Percentiles rank a stretch among this genome's conserved stretches.
Conservation (phyloP, 2,113 vertebrate species). For the Thinocorus orbignyianus region DNA sequence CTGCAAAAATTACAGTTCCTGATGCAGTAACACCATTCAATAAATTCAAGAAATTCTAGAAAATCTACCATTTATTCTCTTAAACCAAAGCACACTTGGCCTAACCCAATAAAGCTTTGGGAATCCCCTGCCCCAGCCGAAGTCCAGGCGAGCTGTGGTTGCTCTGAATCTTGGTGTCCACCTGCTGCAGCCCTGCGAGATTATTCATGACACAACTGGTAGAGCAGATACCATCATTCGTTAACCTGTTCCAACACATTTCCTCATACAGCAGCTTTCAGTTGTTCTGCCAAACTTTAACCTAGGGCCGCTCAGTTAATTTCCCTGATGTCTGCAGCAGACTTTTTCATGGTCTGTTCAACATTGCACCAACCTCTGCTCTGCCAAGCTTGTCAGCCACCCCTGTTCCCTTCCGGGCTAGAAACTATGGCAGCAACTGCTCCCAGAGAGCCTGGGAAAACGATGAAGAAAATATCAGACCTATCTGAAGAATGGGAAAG, state of each 20-base stretch:
- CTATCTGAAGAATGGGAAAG: not conserved
- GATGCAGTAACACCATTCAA: not conserved
- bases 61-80: not conserved
- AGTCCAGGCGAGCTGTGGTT: constrained; percentile 4
- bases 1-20: not conserved
- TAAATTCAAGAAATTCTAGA: not conserved
- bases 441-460: constrained; percentile 24
- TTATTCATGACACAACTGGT: not conserved
- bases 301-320: constrained; percentile 26
- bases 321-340: not conserved
- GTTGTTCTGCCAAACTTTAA: constrained; percentile 49
- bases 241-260: constrained; percentile 27
- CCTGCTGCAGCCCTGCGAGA: not conserved
- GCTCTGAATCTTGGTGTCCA: not conserved
- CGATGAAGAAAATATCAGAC: not conserved
- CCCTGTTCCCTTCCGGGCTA: constrained; percentile 9
- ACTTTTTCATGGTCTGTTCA: not conserved
- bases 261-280: not conserved
- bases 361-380: not conserved
- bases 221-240: constrained; percentile 15
- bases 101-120: not conserved
- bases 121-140: not conserved
- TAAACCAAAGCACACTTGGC: not conserved
- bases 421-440: constrained; percentile 30
- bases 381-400: not conserved